A percentile compares a stretch with the other conserved stretches of the same genome.
Evolutionary conservation across 2,113 vertebrate genomes (phyloP).

Genomic region (Tragelaphus strepsiceros): DNA sequence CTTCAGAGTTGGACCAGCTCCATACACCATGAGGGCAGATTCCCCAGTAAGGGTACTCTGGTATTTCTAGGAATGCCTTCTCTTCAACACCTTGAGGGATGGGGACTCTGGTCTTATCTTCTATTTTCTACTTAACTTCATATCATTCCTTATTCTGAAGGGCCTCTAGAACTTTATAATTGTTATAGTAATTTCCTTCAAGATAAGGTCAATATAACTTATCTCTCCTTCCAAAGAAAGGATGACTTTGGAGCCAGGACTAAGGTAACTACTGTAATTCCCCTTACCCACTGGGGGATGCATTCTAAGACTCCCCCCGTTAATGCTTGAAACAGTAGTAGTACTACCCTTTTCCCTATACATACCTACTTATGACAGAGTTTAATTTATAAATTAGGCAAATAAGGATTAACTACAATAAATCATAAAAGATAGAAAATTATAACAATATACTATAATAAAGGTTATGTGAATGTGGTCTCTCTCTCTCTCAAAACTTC

Average conservation of each 20-base stretch:
- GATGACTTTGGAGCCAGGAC: not conserved
- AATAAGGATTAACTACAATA: not conserved
- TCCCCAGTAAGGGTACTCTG: not conserved
- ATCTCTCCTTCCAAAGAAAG: not conserved
- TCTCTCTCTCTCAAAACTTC: not conserved
- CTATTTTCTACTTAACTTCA: not conserved
- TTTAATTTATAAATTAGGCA: not conserved
- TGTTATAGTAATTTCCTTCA: not conserved
- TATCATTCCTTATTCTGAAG: not conserved
- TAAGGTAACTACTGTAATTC: not conserved
- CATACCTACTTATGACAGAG: not conserved
- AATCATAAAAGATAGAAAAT: not conserved
- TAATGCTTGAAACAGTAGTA: no score
- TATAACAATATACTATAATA: not conserved
- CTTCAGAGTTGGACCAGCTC: not conserved
- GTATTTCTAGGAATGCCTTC: not conserved
- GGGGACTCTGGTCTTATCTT: not conserved
- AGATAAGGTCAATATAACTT: not conserved
- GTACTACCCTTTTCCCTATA: not conserved
- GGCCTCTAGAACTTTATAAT: not conserved
- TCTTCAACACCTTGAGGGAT: not conserved
- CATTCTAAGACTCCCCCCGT: not conserved
- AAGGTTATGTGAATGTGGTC: not conserved
- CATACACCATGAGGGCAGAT: not conserved
- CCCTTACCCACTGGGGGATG: not conserved